Base-by-base conservation (phyloP, 1,140 invertebrate genomes). In the Hydropsyche tenuis region DNA sequence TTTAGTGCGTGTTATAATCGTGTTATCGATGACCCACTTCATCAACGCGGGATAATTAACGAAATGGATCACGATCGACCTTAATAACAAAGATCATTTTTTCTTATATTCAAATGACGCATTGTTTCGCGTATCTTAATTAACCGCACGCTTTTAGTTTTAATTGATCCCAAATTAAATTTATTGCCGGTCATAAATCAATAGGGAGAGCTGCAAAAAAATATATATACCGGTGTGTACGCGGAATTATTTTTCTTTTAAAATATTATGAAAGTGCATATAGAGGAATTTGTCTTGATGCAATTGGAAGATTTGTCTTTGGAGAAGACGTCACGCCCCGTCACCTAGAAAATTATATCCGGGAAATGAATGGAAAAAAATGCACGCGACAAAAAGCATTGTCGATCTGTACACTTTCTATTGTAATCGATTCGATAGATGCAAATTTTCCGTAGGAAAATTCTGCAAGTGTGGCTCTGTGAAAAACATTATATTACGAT, bases 401-500 rank as follows among this genome's bases (percentile, higher is more conserved):
- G 56, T 60, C 20, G 11, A 60, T 60, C 56, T 14, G 56, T 25
- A 27, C 56, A 60, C 56, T 60, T 60, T 60, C 56, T 60, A 60
- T 60, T 27, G 56, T 60, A 60, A 60, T 60, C 56, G 56, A 60
- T 60, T 60, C 56, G 56, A 22, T 60, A 20, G 56, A 60, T 60
- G 56, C 22, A 60, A 60, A 60, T 60, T 60, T 60, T 60, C 23
- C 56, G 14, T 1, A 37, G 30, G 30, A 37, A 37, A 37, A 37
- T 9, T 3, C 30, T 37, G 30, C n/a, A n/a, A n/a, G n/a, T n/a
- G n/a, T n/a, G n/a, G n/a, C 30, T 9, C 9, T 37, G 30, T 37
- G 30, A 37, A 37, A 37, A 37, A 37, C n/a, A n/a, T n/a, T n/a
- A n/a, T n/a, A n/a, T 4, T 37, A 9, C 30, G 30, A 37, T 37